These are phyloP conservation scores for Pseudorasbora parva DNA, from an alignment of 2,113 vertebrate genomes.

Conservation along the genomic window DNA sequence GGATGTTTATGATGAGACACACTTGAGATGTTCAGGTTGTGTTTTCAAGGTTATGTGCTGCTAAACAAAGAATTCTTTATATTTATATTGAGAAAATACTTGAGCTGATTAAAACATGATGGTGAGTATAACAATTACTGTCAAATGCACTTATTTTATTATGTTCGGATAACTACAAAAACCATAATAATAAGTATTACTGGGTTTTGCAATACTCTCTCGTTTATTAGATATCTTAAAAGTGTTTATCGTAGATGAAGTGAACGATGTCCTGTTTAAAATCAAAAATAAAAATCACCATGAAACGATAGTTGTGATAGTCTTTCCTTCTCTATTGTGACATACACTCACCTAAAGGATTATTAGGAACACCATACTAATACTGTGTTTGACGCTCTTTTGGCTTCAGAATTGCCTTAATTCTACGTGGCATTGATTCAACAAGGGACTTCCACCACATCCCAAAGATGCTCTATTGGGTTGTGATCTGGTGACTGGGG, in stretches of 20 bases:
- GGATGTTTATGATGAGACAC: slow-evolving; percentile 35
- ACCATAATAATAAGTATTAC: slow-evolving; percentile 16
- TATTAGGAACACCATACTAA: too few relatives aligned
- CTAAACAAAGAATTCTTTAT: slow-evolving; percentile 41
- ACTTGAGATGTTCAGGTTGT: slow-evolving; percentile 27
- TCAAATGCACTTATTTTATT: slow-evolving; percentile 33
- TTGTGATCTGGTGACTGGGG: too few relatives aligned
- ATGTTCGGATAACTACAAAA: slow-evolving; percentile 2
- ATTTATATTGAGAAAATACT: slow-evolving; percentile 47
- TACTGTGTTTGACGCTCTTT: too few relatives aligned
- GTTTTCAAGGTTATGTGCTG: slow-evolving; percentile 33
- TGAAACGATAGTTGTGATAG: too few relatives aligned
- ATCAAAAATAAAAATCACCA: neutral
- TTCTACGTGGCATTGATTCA: too few relatives aligned
- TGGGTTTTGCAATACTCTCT: neutral
- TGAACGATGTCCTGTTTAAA: neutral
- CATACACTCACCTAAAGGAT: too few relatives aligned
- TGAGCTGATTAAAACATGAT: neutral
- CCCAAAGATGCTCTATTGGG: too few relatives aligned
- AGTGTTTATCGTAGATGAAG: neutral
- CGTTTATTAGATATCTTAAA: neutral
- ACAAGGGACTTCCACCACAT: too few relatives aligned
- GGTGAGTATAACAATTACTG: neutral
- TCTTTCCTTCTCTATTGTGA: too few relatives aligned
- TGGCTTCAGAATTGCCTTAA: too few relatives aligned